Evolutionary conservation across 2,797 vertebrate species (phyloP), one percentile per base, ranked within the genome.

Genomic region (Ptychobarbus kaznakovi): DNA sequence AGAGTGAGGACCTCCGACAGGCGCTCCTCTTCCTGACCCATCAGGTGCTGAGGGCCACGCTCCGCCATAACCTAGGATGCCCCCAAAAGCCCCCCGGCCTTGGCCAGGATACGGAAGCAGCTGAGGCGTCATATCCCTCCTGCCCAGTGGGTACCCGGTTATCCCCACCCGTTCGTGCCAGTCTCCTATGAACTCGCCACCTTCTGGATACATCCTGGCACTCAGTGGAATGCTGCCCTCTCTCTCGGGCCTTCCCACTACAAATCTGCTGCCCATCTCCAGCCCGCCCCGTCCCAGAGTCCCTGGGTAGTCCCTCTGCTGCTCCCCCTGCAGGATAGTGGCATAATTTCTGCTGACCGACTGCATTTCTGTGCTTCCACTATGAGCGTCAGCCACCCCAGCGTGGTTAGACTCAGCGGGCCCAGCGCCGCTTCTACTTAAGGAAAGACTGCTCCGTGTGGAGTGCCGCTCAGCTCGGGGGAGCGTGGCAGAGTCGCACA

Each of bases 41-140:
- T 94, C 95, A 75, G 93, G 89, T 35, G 91, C 94, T 4, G 92
- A 91, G 63, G 94, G 94, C 95, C 95, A 96, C 81, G 90, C 86
- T 2, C 92, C 88, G 12, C 94, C 93, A 18, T 95, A 95, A 76
- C 93, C 93, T 90, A 95, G 86, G 46, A 95, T 89, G 63, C 95
- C 32, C 38, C 93, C 18, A 88, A 95, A 95, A 4, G 89, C 87
- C 72, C 93, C 90, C 77, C 93, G 90, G 35, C 91, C 92, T 87
- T 96, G 93, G 88, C 93, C 74, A 8, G 93, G 58, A 89, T 95
- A 90, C 76, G 95, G 91, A 84, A 95, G 87, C n/a, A 97, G 89
- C 91, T 95, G 95, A 6, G 97, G 97, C 51, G 95, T 96, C 92
- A 97, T 97, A 87, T 97, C 97, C 86, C 95, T 94, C 87, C 96